Evolutionary conservation across 2,797 vertebrate genomes (phyloP).

Genomic region (Cossypha polioptera): DNA sequence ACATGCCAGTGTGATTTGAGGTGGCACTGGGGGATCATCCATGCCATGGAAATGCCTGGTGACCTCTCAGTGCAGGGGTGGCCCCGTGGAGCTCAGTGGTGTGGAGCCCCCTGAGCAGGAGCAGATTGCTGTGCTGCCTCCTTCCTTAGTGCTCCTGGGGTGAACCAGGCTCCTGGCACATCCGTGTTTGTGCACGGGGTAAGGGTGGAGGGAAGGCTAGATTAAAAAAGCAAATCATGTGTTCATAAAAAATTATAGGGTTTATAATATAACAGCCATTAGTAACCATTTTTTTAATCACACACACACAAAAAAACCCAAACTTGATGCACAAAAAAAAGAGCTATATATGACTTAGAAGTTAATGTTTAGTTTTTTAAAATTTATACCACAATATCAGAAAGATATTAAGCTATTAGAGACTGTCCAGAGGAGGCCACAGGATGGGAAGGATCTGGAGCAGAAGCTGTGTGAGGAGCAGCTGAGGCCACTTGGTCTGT

Average conservation of each 20-base stretch:
- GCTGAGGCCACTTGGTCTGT: background rate
- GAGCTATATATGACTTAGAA: background rate
- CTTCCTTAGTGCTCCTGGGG: accelerated
- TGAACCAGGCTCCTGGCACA: background rate
- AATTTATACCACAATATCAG: background rate
- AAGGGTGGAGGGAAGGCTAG: background rate
- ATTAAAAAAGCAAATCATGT: background rate
- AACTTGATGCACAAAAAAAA: background rate
- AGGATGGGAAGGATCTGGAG: background rate
- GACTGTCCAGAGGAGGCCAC: background rate
- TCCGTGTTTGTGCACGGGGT: accelerated
- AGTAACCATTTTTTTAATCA: background rate
- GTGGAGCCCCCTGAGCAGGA: accelerated
- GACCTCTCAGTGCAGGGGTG: accelerated
- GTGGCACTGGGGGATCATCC: background rate
- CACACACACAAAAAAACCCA: accelerated
- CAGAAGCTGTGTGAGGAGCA: background rate
- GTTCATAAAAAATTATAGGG: background rate
- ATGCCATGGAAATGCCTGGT: accelerated
- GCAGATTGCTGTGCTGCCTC: accelerated
- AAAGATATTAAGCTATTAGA: background rate
- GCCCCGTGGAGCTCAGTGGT: accelerated
- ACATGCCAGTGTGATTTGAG: background rate
- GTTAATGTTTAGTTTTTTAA: background rate
- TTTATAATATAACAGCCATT: background rate